phyloP scores from a whole-genome alignment of 2,888 invertebrate species.

The Magallana nippona region DNA sequence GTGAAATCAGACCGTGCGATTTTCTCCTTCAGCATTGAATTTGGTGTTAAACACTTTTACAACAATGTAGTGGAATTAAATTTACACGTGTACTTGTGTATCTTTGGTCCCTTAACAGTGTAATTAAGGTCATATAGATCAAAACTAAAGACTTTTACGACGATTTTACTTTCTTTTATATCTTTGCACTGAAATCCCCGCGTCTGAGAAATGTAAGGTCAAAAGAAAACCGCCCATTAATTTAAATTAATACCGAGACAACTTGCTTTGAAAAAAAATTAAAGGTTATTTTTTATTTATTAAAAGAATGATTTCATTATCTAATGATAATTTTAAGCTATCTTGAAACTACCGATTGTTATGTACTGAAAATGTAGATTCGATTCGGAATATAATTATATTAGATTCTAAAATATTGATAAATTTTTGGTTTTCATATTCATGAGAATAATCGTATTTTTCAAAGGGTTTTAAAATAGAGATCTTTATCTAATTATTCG shows the following conservation, averaged over 20 bases:
- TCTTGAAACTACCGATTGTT: no score
- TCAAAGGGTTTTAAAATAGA: neutral
- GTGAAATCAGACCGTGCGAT: neutral
- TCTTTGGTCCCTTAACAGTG: constrained; percentile 1
- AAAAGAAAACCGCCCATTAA: constrained; percentile 16
- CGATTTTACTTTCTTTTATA: constrained; percentile 17
- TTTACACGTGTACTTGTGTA: constrained; percentile 9
- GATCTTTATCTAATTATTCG: neutral
- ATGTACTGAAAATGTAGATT: no score
- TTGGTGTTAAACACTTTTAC: neutral
- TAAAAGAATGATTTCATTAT: neutral
- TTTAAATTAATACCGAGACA: neutral
- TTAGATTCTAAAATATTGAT: neutral
- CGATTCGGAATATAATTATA: neutral
- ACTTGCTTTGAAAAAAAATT: neutral
- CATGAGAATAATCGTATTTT: neutral
- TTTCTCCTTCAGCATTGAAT: neutral
- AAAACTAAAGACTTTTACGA: constrained; percentile 26
- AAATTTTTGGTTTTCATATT: neutral
- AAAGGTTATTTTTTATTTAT: neutral
- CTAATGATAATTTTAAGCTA: no score
- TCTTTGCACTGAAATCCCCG: constrained; percentile 24
- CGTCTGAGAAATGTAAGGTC: constrained; percentile 29
- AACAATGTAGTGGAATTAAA: constrained; percentile 26
- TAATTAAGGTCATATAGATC: constrained; percentile 28